Evolutionary conservation across 2,888 invertebrate species (phyloP).

Genomic region (Calliphora vomitoria): DNA sequence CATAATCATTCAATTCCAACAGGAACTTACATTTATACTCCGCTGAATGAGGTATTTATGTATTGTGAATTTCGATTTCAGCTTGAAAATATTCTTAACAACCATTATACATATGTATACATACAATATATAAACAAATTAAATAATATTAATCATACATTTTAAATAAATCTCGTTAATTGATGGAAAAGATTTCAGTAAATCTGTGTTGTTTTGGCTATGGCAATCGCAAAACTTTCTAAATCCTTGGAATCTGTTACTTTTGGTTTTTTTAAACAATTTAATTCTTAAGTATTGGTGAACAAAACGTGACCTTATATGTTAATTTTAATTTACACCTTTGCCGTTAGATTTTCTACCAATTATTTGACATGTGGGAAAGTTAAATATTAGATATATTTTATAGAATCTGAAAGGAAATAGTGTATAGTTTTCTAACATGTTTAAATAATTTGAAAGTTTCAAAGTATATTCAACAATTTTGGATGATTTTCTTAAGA

Average conservation of each 20-base stretch:
- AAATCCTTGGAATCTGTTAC: not conserved
- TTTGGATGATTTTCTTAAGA: too few relatives aligned
- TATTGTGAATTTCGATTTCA: slow-evolving; percentile 36
- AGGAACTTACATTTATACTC: not conserved
- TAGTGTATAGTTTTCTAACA: too few relatives aligned
- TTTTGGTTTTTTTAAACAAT: not conserved
- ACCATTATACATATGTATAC: too few relatives aligned
- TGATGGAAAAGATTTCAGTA: not conserved
- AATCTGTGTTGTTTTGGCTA: not conserved
- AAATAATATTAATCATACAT: slow-evolving; percentile 3
- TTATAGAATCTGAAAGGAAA: too few relatives aligned
- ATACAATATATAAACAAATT: not conserved
- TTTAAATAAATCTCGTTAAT: not conserved
- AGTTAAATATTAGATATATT: too few relatives aligned
- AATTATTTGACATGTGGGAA: too few relatives aligned
- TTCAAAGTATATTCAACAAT: too few relatives aligned
- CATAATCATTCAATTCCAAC: slow-evolving; percentile 6
- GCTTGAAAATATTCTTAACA: slow-evolving; percentile 4
- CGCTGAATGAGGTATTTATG: not conserved
- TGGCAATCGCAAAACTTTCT: not conserved
- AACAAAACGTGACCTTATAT: not conserved
- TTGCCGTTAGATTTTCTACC: too few relatives aligned
- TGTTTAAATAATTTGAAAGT: too few relatives aligned
- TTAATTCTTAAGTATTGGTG: not conserved
- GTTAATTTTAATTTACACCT: not conserved